Conservation (phyloP, 1,140 invertebrate species). For the Lutraria rhynchaena region DNA sequence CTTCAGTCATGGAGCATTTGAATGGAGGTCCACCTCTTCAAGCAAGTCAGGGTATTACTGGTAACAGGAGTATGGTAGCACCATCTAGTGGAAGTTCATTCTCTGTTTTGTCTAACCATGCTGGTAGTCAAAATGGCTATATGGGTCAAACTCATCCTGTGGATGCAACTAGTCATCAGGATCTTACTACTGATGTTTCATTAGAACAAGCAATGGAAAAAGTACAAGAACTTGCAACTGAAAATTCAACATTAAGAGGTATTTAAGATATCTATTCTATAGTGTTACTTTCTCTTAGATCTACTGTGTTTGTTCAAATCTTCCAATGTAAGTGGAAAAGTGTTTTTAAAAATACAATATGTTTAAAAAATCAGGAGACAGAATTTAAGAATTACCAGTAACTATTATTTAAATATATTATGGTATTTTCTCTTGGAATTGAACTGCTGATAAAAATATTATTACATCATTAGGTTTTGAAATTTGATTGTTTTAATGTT, state of each 20-base stretch:
- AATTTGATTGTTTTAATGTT: slow-evolving; percentile 39
- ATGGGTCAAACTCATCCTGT: background rate
- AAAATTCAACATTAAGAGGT: slow-evolving; percentile 68
- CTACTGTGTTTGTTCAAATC: too few relatives aligned
- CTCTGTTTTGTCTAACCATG: slow-evolving; percentile 38
- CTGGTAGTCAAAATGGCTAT: slow-evolving; percentile 12
- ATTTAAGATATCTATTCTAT: background rate
- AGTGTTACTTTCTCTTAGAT: too few relatives aligned
- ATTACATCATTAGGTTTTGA: too few relatives aligned
- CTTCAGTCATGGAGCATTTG: background rate
- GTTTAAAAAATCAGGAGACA: too few relatives aligned
- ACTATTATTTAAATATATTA: too few relatives aligned
- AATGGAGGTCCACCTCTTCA: slow-evolving; percentile 6
- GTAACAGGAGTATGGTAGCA: slow-evolving; percentile 6
- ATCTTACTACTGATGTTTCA: slow-evolving; percentile 63
- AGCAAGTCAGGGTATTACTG: background rate
- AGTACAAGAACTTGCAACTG: slow-evolving; percentile 65
- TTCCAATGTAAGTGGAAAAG: too few relatives aligned
- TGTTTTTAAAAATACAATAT: too few relatives aligned
- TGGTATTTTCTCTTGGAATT: too few relatives aligned
- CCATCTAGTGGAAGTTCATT: slow-evolving; percentile 31
- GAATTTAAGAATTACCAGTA: too few relatives aligned
- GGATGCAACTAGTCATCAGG: background rate
- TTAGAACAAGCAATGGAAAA: slow-evolving; percentile 67
- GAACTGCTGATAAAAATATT: too few relatives aligned